Conservation (phyloP, 2,113 vertebrate species). For the Mixornis gularis region DNA sequence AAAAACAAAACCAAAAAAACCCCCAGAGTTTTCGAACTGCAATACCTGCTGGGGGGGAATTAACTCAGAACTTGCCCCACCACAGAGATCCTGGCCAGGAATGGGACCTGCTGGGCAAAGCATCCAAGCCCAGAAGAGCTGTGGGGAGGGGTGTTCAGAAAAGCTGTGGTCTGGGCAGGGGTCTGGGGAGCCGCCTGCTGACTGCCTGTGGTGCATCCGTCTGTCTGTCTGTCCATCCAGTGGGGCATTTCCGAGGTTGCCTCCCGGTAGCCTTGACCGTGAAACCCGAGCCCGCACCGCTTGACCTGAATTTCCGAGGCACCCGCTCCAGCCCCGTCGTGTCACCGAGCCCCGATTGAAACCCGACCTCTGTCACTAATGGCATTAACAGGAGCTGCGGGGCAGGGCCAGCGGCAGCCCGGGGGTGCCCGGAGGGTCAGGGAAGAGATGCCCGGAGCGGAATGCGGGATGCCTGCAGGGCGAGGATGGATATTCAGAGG, state of each 20-base stretch:
- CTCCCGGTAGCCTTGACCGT: conserved; percentile 62
- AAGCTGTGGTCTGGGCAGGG: not conserved
- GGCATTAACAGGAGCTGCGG: conserved; percentile 63
- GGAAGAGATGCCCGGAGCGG: not conserved
- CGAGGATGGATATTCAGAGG: not conserved
- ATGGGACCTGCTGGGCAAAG: not conserved
- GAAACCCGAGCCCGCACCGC: conserved; percentile 40
- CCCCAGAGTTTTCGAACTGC: conserved; percentile 20
- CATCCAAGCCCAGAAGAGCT: not conserved
- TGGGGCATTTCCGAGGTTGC: not conserved
- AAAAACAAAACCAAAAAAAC: no score
- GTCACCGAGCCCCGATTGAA: conserved; percentile 63
- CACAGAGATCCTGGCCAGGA: not conserved
- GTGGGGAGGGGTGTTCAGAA: not conserved
- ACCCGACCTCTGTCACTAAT: conserved; percentile 65
- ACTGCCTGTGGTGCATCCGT: not conserved
- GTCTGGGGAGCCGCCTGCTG: not conserved
- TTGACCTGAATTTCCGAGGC: conserved; percentile 68
- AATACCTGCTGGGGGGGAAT: not conserved
- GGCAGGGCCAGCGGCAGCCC: not conserved
- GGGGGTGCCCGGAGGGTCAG: conserved; percentile 50
- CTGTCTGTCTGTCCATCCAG: not conserved
- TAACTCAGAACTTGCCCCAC: conserved; percentile 24
- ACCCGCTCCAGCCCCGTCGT: conserved; percentile 34
- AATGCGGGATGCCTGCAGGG: not conserved